phyloP scores from a whole-genome alignment of 2,797 vertebrate genomes.

The Sebastiscus albofasciatus region DNA sequence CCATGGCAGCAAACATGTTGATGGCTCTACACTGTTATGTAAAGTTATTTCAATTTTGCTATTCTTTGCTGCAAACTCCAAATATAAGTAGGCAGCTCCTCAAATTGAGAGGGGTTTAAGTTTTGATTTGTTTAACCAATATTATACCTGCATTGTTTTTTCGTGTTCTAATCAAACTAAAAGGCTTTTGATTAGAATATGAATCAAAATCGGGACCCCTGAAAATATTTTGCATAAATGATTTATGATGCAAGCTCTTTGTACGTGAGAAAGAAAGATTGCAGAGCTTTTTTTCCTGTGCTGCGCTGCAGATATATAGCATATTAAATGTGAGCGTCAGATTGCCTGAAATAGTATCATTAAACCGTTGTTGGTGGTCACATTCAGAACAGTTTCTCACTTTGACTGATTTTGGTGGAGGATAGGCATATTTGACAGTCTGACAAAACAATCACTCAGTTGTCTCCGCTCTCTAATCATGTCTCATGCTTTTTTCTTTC shows the following conservation, averaged over 20 bases:
- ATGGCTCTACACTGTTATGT: background rate
- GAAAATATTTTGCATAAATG: constrained; percentile 30
- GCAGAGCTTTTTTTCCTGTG: constrained; percentile 6
- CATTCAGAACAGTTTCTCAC: constrained; percentile 15
- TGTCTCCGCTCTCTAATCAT: constrained; percentile 21
- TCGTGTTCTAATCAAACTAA: constrained; percentile 67
- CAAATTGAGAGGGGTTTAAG: background rate
- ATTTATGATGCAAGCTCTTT: constrained; percentile 39
- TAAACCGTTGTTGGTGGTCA: constrained; percentile 38
- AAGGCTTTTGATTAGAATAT: constrained; percentile 60
- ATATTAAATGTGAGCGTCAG: constrained; percentile 43
- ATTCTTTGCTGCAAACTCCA: background rate
- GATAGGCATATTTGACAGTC: constrained; percentile 33
- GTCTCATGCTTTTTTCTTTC: constrained; percentile 15
- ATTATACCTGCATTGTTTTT: constrained; percentile 21
- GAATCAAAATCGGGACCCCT: constrained; percentile 46
- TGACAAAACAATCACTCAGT: constrained; percentile 49
- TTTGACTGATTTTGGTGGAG: background rate
- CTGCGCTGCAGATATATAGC: constrained; percentile 50
- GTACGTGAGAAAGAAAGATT: background rate
- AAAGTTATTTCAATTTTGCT: background rate
- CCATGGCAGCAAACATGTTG: background rate
- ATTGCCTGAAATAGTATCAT: constrained; percentile 42
- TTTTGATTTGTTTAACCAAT: constrained; percentile 25
- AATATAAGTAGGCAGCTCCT: background rate